Conservation (phyloP, 2,888 invertebrate species). For the Cheilosia grossa region DNA sequence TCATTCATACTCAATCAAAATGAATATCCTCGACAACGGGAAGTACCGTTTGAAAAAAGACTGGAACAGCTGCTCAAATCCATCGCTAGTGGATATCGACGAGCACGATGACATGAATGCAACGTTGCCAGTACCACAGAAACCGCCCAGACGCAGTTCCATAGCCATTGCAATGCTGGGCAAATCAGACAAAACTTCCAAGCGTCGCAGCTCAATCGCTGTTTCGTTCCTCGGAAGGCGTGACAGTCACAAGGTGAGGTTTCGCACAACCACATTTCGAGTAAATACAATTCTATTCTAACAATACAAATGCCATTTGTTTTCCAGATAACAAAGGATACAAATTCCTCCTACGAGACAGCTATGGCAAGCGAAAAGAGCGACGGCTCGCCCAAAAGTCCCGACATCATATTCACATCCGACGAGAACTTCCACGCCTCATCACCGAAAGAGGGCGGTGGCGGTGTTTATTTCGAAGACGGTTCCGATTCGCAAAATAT, state of each 20-base stretch:
- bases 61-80: conserved; percentile 83
- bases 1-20: conserved; percentile 72
- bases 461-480: conserved; percentile 80
- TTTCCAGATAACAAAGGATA: conserved; percentile 75
- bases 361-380: conserved; percentile 82
- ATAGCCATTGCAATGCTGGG: conserved; percentile 81
- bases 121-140: conserved; percentile 79
- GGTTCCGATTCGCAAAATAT: conserved; percentile 77
- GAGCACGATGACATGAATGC: conserved; percentile 78
- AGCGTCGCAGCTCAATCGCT: conserved; percentile 83
- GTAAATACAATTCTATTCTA: neutral
- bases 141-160: conserved; percentile 82
- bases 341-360: conserved; percentile 80
- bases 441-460: conserved; percentile 80
- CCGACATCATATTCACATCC: conserved; percentile 79
- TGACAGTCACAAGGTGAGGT: conserved; percentile 81
- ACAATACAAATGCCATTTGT: conserved; percentile 10
- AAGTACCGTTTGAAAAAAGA: conserved; percentile 83
- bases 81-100: conserved; percentile 82
- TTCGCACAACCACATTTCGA: neutral
- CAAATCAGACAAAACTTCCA: conserved; percentile 80
- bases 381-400: conserved; percentile 80
- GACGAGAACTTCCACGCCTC: conserved; percentile 81
- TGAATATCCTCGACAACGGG: conserved; percentile 82
- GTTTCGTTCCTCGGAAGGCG: conserved; percentile 81